Percentiles rank a stretch among this genome's conserved stretches.
Conservation (phyloP, 2,888 invertebrate genomes). For the Agriopis marginaria region DNA sequence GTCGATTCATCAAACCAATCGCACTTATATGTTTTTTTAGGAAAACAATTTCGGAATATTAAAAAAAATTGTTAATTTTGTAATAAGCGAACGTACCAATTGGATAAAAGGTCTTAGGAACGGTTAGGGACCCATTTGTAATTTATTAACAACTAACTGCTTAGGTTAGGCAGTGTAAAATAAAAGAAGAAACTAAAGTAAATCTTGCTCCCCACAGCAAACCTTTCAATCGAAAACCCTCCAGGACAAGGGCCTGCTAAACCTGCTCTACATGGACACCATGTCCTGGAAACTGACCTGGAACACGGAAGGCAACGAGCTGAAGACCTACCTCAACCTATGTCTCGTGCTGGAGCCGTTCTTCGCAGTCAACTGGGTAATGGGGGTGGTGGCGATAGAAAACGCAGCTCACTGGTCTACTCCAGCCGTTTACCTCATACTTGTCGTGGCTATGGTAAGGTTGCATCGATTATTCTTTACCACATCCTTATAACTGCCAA, state of each 20-base stretch:
- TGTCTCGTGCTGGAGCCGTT: constrained; percentile 90
- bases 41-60: no score
- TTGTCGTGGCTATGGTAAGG: constrained; percentile 86
- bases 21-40: no score
- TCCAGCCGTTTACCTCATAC: constrained; percentile 86
- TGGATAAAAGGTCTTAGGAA: no score
- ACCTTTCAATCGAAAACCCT: constrained; percentile 56
- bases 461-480: neutral
- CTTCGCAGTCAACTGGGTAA: constrained; percentile 91
- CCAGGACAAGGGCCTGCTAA: constrained; percentile 71
- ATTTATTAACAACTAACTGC: no score
- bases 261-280: constrained; percentile 79
- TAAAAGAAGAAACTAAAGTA: neutral
- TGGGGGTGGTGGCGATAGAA: constrained; percentile 90
- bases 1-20: no score
- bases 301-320: constrained; percentile 84
- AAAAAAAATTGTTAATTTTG: no score
- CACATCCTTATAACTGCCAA: neutral
- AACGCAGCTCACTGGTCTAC: constrained; percentile 88
- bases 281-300: constrained; percentile 79
- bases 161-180: no score
- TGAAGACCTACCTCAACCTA: constrained; percentile 87
- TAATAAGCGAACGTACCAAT: no score
- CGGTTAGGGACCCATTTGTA: no score
- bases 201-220: constrained; percentile 40